Conservation (phyloP, 92 coral and sea anemone genomes). For the Phenganax subtilis region DNA sequence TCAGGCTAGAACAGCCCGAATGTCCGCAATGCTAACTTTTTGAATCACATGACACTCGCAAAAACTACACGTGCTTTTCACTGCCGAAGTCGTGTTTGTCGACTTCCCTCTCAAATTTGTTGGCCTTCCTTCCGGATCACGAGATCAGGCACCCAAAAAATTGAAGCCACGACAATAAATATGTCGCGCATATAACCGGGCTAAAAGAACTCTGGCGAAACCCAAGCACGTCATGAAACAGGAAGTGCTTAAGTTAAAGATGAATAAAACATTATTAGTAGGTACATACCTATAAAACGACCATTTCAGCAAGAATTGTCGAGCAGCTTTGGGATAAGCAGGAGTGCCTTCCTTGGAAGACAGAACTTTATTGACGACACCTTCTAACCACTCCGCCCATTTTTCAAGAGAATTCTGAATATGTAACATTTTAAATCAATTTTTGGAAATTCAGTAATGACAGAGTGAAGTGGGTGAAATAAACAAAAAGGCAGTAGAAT, state of each 20-base stretch:
- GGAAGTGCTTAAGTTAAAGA: neutral
- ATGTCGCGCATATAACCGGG: no score
- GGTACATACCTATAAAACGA: slow-evolving; percentile 84
- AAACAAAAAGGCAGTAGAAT: neutral
- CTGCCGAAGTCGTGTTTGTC: no score
- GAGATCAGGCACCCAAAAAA: no score
- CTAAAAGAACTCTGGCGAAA: no score
- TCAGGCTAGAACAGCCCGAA: no score
- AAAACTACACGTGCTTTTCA: no score
- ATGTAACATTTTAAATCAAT: neutral
- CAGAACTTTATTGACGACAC: slow-evolving; percentile 92
- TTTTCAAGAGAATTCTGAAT: slow-evolving; percentile 89
- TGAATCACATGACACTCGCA: no score
- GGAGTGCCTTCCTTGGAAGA: slow-evolving; percentile 78
- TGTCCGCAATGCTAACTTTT: no score
- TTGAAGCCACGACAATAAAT: no score
- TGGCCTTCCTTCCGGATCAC: no score
- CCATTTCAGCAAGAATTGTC: slow-evolving; percentile 96
- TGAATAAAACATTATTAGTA: neutral
- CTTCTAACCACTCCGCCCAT: slow-evolving; percentile 98
- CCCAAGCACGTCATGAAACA: no score
- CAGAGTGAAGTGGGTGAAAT: neutral
- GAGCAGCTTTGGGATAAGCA: slow-evolving; percentile 91
- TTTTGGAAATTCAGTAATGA: neutral
- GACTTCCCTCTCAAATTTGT: no score